phyloP scores from a whole-genome alignment of 1,140 invertebrate genomes.

The Pseudomyrmex dendroicus region DNA sequence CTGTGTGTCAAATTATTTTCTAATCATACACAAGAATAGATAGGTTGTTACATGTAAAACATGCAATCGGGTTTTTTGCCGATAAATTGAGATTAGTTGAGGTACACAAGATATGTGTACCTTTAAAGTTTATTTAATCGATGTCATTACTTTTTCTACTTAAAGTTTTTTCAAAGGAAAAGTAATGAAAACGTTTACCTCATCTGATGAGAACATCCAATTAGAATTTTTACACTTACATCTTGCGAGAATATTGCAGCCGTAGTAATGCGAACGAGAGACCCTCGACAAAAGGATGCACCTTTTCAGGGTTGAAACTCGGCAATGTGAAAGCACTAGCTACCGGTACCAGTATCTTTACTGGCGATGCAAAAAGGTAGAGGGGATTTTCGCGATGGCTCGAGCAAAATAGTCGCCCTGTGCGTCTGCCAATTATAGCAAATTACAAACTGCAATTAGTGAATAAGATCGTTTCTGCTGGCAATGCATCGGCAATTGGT shows the following conservation, averaged over 20 bases:
- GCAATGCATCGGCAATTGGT: neutral
- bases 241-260: neutral
- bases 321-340: slow-evolving; percentile 70
- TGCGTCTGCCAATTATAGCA: slow-evolving; percentile 67
- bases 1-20: no score
- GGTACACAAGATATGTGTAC: no score
- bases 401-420: slow-evolving; percentile 67
- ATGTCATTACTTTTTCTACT: slow-evolving; percentile 8
- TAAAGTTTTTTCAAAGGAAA: neutral
- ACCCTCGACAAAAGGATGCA: slow-evolving; percentile 53
- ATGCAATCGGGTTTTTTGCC: neutral
- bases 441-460: slow-evolving; percentile 28
- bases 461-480: neutral
- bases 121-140: slow-evolving; percentile 13
- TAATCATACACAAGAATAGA: no score
- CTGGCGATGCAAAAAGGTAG: slow-evolving; percentile 47
- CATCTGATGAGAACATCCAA: no score
- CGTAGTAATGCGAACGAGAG: neutral
- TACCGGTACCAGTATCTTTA: slow-evolving; percentile 27
- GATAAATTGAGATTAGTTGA: neutral
- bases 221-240: neutral
- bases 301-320: slow-evolving; percentile 72
- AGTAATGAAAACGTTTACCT: slow-evolving; percentile 22
- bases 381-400: slow-evolving; percentile 66
- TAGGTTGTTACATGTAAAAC: neutral